A percentile compares a stretch with the other conserved stretches of the same genome.
These are phyloP conservation scores for Tarsius wallacei DNA, from an alignment of 2,797 vertebrate species.

Conservation along the genomic window DNA sequence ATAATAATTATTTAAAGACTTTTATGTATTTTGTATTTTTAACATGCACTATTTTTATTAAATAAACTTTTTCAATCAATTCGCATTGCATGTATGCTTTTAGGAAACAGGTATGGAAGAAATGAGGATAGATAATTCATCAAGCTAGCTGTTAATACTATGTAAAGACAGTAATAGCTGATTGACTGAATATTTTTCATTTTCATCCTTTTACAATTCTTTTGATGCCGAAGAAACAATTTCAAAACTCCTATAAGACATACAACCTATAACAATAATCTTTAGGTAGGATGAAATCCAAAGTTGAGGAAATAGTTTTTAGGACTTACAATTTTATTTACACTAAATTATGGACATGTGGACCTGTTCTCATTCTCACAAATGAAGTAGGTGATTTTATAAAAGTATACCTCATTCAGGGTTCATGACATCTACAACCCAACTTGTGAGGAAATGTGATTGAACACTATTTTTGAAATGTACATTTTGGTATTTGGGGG, in stretches of 20 bases:
- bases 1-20: neutral
- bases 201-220: neutral
- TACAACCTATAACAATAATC: neutral
- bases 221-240: neutral
- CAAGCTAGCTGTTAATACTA: neutral
- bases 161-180: neutral
- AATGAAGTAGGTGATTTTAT: neutral
- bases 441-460: neutral
- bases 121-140: neutral
- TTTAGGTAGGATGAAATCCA: neutral
- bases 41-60: neutral
- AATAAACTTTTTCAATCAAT: neutral
- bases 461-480: neutral
- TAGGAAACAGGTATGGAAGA: neutral
- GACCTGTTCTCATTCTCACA: neutral
- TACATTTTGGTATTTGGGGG: neutral
- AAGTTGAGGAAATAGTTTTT: neutral
- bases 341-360: neutral
- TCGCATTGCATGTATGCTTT: neutral
- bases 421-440: neutral
- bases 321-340: neutral
- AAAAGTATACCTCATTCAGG: neutral
- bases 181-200: neutral
- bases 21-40: neutral
- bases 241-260: neutral